A percentile compares a stretch with the other conserved stretches of the same genome.
Evolutionary conservation across 2,888 invertebrate genomes (phyloP).

Genomic region (Strigamia maritima): DNA sequence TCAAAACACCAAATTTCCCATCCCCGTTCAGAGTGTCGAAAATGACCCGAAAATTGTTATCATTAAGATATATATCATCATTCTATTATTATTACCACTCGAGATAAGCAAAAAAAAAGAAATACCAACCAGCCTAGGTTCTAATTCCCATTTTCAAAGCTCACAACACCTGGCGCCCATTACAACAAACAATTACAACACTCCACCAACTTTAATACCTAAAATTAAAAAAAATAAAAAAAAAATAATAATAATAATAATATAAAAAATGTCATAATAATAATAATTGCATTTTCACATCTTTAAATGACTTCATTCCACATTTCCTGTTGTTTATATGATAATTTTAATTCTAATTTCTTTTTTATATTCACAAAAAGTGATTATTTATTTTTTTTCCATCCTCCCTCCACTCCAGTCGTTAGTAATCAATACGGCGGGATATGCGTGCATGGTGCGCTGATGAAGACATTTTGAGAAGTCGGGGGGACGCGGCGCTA

Average conservation of each 20-base stretch:
- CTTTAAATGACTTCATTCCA: not conserved
- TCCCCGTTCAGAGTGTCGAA: not conserved
- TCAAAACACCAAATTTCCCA: not conserved
- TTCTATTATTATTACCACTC: not conserved
- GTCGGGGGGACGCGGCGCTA: not conserved
- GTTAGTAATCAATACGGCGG: slow-evolving; percentile 19
- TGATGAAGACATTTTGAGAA: slow-evolving; percentile 5
- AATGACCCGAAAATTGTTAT: not conserved
- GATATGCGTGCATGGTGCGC: not conserved
- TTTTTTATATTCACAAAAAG: not conserved
- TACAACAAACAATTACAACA: no score
- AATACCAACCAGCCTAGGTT: not conserved
- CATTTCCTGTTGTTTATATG: not conserved
- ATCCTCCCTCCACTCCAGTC: not conserved
- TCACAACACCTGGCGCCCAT: not conserved
- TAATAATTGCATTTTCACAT: not conserved
- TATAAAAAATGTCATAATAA: no score
- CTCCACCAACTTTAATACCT: not conserved
- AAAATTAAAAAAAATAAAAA: not conserved
- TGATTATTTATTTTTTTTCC: not conserved
- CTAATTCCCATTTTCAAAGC: not conserved
- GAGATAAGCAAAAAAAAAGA: no score
- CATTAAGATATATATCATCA: not conserved
- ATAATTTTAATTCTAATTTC: not conserved
- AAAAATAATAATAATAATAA: no score